A percentile compares a stretch with the other conserved stretches of the same genome.
Conservation (phyloP, 2,797 vertebrate genomes). For the Euthynnus affinis region DNA sequence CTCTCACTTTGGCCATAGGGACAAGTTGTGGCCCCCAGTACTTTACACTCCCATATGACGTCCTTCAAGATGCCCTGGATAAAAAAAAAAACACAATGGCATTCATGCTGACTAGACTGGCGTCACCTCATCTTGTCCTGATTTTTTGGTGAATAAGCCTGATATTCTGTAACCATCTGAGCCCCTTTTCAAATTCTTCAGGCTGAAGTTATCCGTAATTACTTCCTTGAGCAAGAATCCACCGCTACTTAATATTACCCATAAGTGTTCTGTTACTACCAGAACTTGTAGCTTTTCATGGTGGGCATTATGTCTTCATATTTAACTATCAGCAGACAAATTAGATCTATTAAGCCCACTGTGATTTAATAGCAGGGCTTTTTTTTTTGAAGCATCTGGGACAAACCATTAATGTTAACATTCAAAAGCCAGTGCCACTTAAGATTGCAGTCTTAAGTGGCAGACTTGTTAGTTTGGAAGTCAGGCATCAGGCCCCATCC, state of each 20-base stretch:
- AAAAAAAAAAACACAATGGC: too few relatives aligned
- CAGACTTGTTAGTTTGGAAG: constrained; percentile 14
- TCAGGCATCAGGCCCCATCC: neutral
- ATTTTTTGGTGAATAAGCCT: neutral
- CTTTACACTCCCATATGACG: neutral
- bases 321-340: constrained; percentile 38
- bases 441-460: constrained; percentile 30
- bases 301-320: constrained; percentile 28
- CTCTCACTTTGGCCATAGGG: neutral
- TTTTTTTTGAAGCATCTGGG: constrained; percentile 43
- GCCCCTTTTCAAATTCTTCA: constrained; percentile 5
- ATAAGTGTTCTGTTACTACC: constrained; percentile 1
- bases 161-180: neutral
- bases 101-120: neutral
- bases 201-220: constrained; percentile 14
- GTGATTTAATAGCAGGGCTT: constrained; percentile 47
- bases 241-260: constrained; percentile 5
- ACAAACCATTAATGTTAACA: constrained; percentile 57
- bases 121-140: neutral
- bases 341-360: constrained; percentile 51
- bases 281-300: constrained; percentile 23
- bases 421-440: constrained; percentile 33
- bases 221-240: constrained; percentile 1
- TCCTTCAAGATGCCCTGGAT: neutral
- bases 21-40: neutral